phyloP scores from a whole-genome alignment of 2,113 vertebrate species.

The Camelus dromedarius region DNA sequence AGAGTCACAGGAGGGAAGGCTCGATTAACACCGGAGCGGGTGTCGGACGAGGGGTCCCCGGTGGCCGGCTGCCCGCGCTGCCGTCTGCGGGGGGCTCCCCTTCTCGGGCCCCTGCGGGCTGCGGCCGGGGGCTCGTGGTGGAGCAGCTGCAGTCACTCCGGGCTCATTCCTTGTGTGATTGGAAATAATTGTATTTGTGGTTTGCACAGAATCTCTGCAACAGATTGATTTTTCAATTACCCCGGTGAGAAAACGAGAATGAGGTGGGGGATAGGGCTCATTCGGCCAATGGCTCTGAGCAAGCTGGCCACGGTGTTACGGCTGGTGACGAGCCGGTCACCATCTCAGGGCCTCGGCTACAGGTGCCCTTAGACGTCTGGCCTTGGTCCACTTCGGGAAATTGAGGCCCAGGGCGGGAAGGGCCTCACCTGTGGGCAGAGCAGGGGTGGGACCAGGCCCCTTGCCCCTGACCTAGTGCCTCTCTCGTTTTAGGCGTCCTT shows the following conservation, averaged over 20 bases:
- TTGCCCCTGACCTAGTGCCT: too few species aligned
- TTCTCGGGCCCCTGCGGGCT: background rate
- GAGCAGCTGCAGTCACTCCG: background rate
- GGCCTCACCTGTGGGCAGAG: rapidly evolving
- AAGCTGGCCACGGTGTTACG: rapidly evolving
- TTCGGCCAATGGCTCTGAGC: rapidly evolving
- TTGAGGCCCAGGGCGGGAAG: background rate
- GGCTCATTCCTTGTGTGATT: background rate
- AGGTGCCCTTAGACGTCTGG: background rate
- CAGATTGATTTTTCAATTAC: constrained; percentile 32
- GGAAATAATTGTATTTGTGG: background rate
- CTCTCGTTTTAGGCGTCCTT: too few species aligned
- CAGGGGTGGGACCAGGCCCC: background rate
- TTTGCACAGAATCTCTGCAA: constrained; percentile 36
- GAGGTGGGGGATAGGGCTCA: rapidly evolving
- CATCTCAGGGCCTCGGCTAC: background rate
- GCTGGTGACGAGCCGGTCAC: background rate
- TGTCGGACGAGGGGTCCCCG: background rate
- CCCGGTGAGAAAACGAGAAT: rapidly evolving
- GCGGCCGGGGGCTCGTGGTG: rapidly evolving
- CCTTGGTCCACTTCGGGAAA: background rate
- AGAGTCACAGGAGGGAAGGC: constrained; percentile 49
- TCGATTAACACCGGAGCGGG: constrained; percentile 51
- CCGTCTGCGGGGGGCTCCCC: background rate
- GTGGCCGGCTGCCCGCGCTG: background rate